Evolutionary conservation across 2,797 vertebrate genomes (phyloP), one percentile per base, ranked within the genome.

Genomic region (Atherinosoma microstoma): DNA sequence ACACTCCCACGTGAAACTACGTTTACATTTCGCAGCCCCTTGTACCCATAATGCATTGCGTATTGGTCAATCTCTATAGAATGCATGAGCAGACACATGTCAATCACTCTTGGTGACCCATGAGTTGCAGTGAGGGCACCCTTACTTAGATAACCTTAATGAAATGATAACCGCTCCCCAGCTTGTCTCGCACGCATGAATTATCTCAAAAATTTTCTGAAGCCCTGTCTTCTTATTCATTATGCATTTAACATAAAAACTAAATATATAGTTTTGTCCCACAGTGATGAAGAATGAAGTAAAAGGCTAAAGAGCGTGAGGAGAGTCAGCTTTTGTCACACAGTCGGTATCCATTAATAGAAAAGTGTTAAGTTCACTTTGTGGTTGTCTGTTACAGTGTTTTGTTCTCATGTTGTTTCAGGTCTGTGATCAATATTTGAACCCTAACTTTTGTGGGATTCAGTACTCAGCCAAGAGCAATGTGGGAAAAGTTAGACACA

Each of bases 61-160:
- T n/a, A n/a, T n/a, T n/a, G n/a, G n/a, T n/a, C 5, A 5, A 5
- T 2, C 5, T 2, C 2, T 5, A 35, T 60, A 58, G 58, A 67
- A 53, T 24, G 35, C 56, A 69, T 15, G 29, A 36, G 54, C 24
- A 64, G 38, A 64, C 45, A 66, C 61, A 54, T 22, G 34, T 68
- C 70, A 54, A 57, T 72, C 60, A 64, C 67, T 58, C 24, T 58
- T 42, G 30, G 34, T 72, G 72, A 61, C 67, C 67, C 71, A 35
- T 2, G 24, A 27, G 36, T 51, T 29, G 47, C 51, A 56, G 24
- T 51, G 53, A 24, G 27, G 22, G 35, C 58, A 45, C 51, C 24
- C n/a, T 18, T 18, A 4, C 34, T 69, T 40, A 40, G 24, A 38
- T 54, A 56, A 65, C 56, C 47, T 6, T 7, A 9, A n/a, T 7